phyloP scores from a whole-genome alignment of 35 echinoderm and acorn worm species.

The Heliocidaris erythrogramma region DNA sequence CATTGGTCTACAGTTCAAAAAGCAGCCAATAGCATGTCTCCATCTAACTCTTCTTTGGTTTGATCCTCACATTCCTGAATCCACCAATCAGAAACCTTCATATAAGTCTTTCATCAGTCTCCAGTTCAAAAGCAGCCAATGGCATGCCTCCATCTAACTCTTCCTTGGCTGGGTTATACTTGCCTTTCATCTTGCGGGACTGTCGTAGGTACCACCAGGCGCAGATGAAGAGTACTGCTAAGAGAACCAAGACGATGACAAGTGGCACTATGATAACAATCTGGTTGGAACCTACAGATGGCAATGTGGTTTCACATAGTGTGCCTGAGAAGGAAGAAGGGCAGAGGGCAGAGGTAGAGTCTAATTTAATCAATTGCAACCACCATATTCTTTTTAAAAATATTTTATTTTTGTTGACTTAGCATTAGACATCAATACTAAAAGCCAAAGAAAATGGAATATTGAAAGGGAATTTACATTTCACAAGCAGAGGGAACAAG shows the following conservation, averaged over 20 bases:
- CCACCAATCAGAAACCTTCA: background rate
- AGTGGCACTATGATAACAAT: conserved; percentile 60
- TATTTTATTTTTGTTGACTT: too few relatives aligned
- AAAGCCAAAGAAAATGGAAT: too few relatives aligned
- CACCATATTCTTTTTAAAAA: background rate
- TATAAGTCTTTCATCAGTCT: conserved; percentile 88
- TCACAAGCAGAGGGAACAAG: too few relatives aligned
- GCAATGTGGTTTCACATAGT: conserved; percentile 39
- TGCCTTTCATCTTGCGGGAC: conserved; percentile 91
- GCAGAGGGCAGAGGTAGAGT: background rate
- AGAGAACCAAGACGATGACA: conserved; percentile 63
- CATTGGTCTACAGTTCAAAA: conserved; percentile 90
- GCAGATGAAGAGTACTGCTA: conserved; percentile 56
- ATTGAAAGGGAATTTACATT: too few relatives aligned
- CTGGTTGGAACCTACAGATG: conserved; percentile 22
- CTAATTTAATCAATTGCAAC: background rate
- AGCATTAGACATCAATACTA: too few relatives aligned
- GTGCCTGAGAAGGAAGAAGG: conserved; percentile 33
- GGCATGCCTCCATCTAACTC: conserved; percentile 72
- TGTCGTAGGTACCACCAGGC: conserved; percentile 83
- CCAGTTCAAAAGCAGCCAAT: conserved; percentile 82
- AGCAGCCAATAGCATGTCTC: conserved; percentile 65
- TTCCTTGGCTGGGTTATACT: conserved; percentile 91
- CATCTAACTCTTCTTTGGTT: conserved; percentile 67
- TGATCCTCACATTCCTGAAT: conserved; percentile 29